These are phyloP conservation scores for Drosophila koepferae DNA, from an alignment of 2,888 invertebrate species.

Conservation along the genomic window DNA sequence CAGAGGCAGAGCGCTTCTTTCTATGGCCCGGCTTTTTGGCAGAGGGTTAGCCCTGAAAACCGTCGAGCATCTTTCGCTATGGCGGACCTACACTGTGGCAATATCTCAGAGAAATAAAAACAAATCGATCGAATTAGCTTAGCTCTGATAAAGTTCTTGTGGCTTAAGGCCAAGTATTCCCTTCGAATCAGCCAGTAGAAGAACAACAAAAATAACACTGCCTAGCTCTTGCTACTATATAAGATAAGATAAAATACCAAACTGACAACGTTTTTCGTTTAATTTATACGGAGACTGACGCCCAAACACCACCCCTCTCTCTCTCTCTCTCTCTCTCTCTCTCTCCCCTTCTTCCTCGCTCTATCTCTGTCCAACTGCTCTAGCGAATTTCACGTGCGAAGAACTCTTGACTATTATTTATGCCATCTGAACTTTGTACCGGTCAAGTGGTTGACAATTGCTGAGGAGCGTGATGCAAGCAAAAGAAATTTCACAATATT, in stretches of 20 bases:
- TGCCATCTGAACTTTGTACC: constrained; percentile 20
- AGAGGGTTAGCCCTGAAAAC: constrained; percentile 27
- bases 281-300: constrained; percentile 46
- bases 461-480: constrained; percentile 26
- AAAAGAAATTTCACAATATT: background rate
- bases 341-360: background rate
- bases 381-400: constrained; percentile 26
- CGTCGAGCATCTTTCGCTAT: background rate
- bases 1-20: constrained; percentile 45
- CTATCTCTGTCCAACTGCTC: background rate
- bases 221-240: constrained; percentile 1
- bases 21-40: background rate
- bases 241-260: constrained; percentile 71
- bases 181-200: constrained; percentile 14
- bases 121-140: constrained; percentile 57
- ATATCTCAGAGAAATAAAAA: background rate
- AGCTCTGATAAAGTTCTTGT: constrained; percentile 33
- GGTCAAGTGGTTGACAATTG: constrained; percentile 23
- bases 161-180: constrained; percentile 46
- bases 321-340: too few species aligned
- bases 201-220: constrained; percentile 6
- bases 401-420: constrained; percentile 3
- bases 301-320: background rate
- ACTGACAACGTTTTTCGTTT: constrained; percentile 54
- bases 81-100: constrained; percentile 23